phyloP scores from a whole-genome alignment of 2,888 invertebrate genomes.

The Agrypnus murinus region DNA sequence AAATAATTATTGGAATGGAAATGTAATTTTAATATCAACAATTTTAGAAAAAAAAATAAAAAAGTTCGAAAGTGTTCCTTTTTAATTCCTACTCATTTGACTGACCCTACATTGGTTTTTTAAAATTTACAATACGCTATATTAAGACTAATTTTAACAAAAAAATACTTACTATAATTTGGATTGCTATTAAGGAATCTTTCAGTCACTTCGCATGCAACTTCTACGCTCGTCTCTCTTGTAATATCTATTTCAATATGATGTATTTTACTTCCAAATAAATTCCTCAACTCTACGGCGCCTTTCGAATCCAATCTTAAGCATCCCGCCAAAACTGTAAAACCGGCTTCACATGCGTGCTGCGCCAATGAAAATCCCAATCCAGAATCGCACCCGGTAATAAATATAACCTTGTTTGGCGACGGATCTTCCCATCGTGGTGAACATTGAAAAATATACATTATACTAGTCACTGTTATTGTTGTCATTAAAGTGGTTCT shows the following conservation, averaged over 20 bases:
- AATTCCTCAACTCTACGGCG: slow-evolving; percentile 72
- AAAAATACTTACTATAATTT: slow-evolving; percentile 74
- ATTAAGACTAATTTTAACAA: too few species aligned
- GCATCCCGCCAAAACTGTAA: slow-evolving; percentile 87
- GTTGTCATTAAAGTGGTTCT: slow-evolving; percentile 62
- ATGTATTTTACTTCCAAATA: slow-evolving; percentile 68
- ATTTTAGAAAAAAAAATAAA: too few species aligned
- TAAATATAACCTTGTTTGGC: slow-evolving; percentile 74
- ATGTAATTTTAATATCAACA: too few species aligned
- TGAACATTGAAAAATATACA: slow-evolving; percentile 60
- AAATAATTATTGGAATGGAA: too few species aligned
- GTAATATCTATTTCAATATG: slow-evolving; percentile 81
- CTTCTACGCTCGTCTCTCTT: slow-evolving; percentile 74
- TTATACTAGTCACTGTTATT: slow-evolving; percentile 63
- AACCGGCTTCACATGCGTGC: slow-evolving; percentile 76
- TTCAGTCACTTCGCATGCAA: slow-evolving; percentile 72
- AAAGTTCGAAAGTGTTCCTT: too few species aligned
- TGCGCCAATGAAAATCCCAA: slow-evolving; percentile 84
- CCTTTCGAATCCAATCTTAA: slow-evolving; percentile 77
- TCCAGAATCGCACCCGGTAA: slow-evolving; percentile 92
- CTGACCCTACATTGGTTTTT: too few species aligned
- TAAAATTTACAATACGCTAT: slow-evolving; percentile 3
- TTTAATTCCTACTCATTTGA: too few species aligned
- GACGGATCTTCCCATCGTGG: slow-evolving; percentile 57
- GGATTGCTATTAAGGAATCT: slow-evolving; percentile 72